Evolutionary conservation across 2,113 vertebrate species (phyloP), one percentile per base, ranked within the genome.

Genomic region (Perca flavescens): DNA sequence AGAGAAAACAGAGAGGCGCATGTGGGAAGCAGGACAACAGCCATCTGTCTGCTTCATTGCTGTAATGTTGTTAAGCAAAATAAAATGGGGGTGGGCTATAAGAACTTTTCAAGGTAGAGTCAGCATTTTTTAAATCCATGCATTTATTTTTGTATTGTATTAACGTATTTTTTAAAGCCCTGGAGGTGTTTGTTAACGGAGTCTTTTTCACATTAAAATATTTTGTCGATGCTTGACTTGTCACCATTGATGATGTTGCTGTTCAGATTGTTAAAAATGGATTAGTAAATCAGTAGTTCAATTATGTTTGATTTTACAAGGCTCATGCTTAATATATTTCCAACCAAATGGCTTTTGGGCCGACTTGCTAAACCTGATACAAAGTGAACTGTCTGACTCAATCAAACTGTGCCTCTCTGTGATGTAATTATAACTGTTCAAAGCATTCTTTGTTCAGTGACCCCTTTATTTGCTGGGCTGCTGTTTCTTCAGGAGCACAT

Each of bases 371-470:
- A 92, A 90, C 79, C 89, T 91, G 90, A 89, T 89, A 79, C 81
- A 88, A 43, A 92, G 82, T 71, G 65, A 91, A 84, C 69, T 88
- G 85, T 91, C 91, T 87, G 81, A 69, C 84, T 73, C 77, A 86
- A 89, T 92, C 89, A 92, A 83, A 87, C 68, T 40, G 31, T 40
- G 54, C 84, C 80, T 83, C 88, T 77, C 78, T 82, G 89, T 94
- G 93, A 93, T 91, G 92, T 88, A 93, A 93, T 89, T 91, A 79
- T 43, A 80, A 86, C 74, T 89, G 90, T 94, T 95, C 91, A 95
- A 96, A 94, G 92, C 94, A 94, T 95, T 96, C 94, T 94, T 96
- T 96, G 93, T 95, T 94, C 93, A 89, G 70, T 85, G 88, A 87
- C 92, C 91, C 88, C 86, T 93, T 91, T 92, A 91, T 94, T 93